Evolutionary conservation across 92 coral and sea anemone species (phyloP), one percentile per base, ranked within the genome.

Genomic region (Siderastrea radians): DNA sequence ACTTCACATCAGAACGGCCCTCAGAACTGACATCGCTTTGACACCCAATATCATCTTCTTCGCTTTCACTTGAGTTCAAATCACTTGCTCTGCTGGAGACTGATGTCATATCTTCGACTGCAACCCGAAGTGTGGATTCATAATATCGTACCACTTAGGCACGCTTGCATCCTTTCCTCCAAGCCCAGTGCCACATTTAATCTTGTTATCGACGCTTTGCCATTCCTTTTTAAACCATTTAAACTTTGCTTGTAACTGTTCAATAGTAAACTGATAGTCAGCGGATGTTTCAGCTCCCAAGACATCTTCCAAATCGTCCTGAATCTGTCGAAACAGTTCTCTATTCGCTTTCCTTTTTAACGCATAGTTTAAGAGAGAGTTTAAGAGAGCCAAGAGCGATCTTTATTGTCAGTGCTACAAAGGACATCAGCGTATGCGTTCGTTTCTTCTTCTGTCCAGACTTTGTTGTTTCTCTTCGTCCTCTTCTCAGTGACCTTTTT

Each of bases 211-310:
- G 71, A 89, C 89, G 44, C 68, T 92, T 7, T 78, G 3, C 93
- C 95, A 92, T 77, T 89, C 80, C 66, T 89, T 75, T 69, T 92
- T 75, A 49, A 85, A 86, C 89, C 93, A 89, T 66, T 85, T 93
- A 48, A 74, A 89, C 85, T 92, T 92, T 59, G 78, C 88, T 55
- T 82, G 76, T 15, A 89, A 58, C 57, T 69, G 54, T 49, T 92
- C 93, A 19, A 75, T 45, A 9, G 79, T 75, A 55, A 52, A 75
- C 66, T 51, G n/a, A 16, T 75, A 53, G 11, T 54, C 51, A 72
- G 16, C 49, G 53, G 64, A 9, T 9, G 64, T 70, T 70, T 71
- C 75, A 71, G 49, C 58, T 65, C 70, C 46, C 48, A 17, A 65
- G 17, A 57, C 80, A 81, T 77, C 84, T 60, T 86, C 85, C 84